These are phyloP conservation scores for Nasua narica DNA, from an alignment of 2,797 vertebrate genomes.

Conservation along the genomic window DNA sequence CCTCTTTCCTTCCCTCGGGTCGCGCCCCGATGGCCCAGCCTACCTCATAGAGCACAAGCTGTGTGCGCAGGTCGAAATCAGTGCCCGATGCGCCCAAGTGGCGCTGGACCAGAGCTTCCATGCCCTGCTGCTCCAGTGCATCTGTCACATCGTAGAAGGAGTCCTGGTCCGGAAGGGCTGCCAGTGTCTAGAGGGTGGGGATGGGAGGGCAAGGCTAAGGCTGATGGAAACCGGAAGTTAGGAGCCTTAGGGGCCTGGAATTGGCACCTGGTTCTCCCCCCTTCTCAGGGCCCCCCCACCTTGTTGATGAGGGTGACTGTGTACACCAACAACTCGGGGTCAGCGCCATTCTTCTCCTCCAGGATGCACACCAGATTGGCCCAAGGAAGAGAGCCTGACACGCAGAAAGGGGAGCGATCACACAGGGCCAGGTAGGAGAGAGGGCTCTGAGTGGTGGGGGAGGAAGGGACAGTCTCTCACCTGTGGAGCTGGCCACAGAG, in stretches of 20 bases:
- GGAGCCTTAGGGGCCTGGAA: neutral
- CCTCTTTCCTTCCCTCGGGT: neutral
- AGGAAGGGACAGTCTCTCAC: constrained; percentile 80
- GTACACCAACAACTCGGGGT: constrained; percentile 92
- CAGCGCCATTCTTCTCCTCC: constrained; percentile 89
- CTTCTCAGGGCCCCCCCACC: constrained; percentile 68
- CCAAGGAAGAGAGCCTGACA: constrained; percentile 88
- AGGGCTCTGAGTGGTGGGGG: neutral
- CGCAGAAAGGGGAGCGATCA: neutral
- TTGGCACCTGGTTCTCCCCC: neutral
- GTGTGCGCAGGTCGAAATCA: constrained; percentile 89
- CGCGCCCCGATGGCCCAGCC: neutral
- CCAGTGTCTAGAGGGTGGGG: constrained; percentile 85
- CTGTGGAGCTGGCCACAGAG: constrained; percentile 85
- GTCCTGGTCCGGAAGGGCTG: constrained; percentile 94
- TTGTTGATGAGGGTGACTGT: constrained; percentile 96
- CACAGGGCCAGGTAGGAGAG: neutral
- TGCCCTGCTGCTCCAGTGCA: constrained; percentile 92
- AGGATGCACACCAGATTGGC: constrained; percentile 90
- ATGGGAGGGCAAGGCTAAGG: constrained; percentile 18
- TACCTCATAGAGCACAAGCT: constrained; percentile 93
- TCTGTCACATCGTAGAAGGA: constrained; percentile 96
- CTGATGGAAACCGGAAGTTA: neutral
- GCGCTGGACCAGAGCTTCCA: constrained; percentile 90
- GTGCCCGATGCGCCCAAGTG: constrained; percentile 86